Evolutionary conservation across 2,113 vertebrate species (phyloP).

Genomic region (Notothenia coriiceps): DNA sequence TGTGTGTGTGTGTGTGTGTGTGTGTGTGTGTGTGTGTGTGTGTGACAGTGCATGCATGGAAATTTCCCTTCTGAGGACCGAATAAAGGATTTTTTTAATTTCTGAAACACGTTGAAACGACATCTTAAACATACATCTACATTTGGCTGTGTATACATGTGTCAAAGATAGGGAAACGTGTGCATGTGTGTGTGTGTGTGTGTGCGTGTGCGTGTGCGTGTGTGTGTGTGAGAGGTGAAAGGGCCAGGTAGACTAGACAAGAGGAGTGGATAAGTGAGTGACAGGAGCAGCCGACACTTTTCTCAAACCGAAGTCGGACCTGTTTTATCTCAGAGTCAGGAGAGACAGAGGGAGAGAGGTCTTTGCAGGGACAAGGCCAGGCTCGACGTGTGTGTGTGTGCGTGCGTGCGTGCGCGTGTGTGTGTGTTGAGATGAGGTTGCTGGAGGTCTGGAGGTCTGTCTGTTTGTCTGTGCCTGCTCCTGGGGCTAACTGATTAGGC

Average conservation of each 20-base stretch:
- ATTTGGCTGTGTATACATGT: too few relatives aligned
- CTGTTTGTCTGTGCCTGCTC: slow-evolving; percentile 53
- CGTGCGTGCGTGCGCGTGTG: too few relatives aligned
- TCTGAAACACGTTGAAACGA: slow-evolving; percentile 5
- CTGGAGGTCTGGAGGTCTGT: slow-evolving; percentile 63
- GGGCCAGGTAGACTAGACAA: slow-evolving; percentile 56
- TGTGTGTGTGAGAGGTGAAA: slow-evolving; percentile 27
- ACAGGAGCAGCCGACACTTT: slow-evolving; percentile 68
- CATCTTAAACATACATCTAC: too few relatives aligned
- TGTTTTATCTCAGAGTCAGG: slow-evolving; percentile 80
- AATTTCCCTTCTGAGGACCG: too few relatives aligned
- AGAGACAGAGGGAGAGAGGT: slow-evolving; percentile 61
- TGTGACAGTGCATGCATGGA: too few relatives aligned
- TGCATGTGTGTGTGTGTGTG: not conserved
- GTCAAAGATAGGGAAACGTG: not conserved
- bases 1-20: too few relatives aligned
- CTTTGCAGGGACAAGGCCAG: slow-evolving; percentile 82
- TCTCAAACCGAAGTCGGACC: slow-evolving; percentile 68
- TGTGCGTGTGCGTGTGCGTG: not conserved
- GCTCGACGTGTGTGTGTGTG: slow-evolving; percentile 27
- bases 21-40: too few relatives aligned
- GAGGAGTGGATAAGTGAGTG: slow-evolving; percentile 57
- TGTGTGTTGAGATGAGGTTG: slow-evolving; percentile 63
- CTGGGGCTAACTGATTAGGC: slow-evolving; percentile 82
- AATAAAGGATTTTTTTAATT: too few relatives aligned